Evolutionary conservation across 2,113 vertebrate species (phyloP), one percentile per base, ranked within the genome.

Genomic region (Onychostruthus taczanowskii): DNA sequence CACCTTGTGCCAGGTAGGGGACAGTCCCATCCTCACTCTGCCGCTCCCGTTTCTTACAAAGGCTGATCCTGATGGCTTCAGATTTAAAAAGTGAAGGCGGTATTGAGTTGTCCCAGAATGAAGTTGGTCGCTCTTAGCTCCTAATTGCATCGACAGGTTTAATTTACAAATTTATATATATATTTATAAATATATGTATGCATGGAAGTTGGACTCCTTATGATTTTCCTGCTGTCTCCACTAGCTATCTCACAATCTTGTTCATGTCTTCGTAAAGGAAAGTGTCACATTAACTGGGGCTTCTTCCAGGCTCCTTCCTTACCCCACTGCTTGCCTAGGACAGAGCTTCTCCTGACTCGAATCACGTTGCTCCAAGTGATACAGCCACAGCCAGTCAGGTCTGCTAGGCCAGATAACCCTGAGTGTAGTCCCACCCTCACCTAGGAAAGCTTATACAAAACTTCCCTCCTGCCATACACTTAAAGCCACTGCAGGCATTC

Each of bases 1-100:
- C 97, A 79, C 99, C 99, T 52, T 99, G 99, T 96, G 97, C 98
- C 95, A 98, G 98, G 98, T 98, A 97, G 92, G 94, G 46, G 62
- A 86, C 74, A 72, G 9, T 84, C 82, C 39, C 35, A 6, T 14
- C 8, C 10, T 43, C 55, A 2, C 49, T 26, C 61, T 31, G n/a
- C 47, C 15, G 16, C 44, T 61, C 52, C 9, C 20, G 9, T 31
- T 27, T 44, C 20, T 13, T 28, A 6, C 27, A 24, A 66, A 35
- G 2, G 33, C 23, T 13, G 4, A 16, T 5, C 18, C 52, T 14
- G 19, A 10, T 7, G 30, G 20, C 19, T 22, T 30, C 46, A 66
- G 19, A 50, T 30, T 33, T 16, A 19, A 58, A 79, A 73, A 3
- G 1, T 27, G 21, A 80, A 53, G 55, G 23, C n/a, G 39, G 16